Evolutionary conservation across 1,140 invertebrate genomes (phyloP).

Genomic region (Drosophila arawakana): DNA sequence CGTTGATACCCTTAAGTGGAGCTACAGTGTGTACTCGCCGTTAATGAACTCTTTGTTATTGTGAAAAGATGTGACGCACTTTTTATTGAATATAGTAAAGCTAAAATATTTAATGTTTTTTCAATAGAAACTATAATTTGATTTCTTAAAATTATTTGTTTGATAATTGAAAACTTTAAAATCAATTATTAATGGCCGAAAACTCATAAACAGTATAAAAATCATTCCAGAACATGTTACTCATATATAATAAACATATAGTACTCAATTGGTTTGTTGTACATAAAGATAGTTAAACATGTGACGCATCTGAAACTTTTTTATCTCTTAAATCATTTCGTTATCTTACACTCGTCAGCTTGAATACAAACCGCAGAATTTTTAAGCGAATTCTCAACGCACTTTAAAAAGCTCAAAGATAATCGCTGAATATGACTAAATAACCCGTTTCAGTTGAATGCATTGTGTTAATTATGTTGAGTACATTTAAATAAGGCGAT

Average conservation of each 20-base stretch:
- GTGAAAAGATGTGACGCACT: too few relatives aligned
- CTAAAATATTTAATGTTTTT: not conserved
- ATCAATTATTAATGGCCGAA: too few relatives aligned
- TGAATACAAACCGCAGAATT: not conserved
- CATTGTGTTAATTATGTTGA: slow-evolving; percentile 4
- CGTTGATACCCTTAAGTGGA: not conserved
- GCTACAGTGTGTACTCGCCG: not conserved
- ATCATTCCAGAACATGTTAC: too few relatives aligned
- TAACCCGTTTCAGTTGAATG: not conserved
- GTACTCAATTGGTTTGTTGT: too few relatives aligned
- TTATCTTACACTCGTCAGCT: not conserved
- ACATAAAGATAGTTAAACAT: not conserved
- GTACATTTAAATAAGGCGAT: not conserved
- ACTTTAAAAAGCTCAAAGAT: not conserved
- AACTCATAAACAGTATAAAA: too few relatives aligned
- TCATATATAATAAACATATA: too few relatives aligned
- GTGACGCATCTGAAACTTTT: slow-evolving; percentile 10
- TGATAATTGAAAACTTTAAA: too few relatives aligned
- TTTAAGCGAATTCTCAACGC: not conserved
- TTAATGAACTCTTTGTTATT: not conserved
- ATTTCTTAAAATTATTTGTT: too few relatives aligned
- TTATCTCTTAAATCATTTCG: slow-evolving; percentile 2
- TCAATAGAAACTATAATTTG: too few relatives aligned
- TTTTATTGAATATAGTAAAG: not conserved
- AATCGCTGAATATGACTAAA: not conserved